Conservation (phyloP, 2,113 vertebrate species). For the Hypomesus transpacificus region DNA sequence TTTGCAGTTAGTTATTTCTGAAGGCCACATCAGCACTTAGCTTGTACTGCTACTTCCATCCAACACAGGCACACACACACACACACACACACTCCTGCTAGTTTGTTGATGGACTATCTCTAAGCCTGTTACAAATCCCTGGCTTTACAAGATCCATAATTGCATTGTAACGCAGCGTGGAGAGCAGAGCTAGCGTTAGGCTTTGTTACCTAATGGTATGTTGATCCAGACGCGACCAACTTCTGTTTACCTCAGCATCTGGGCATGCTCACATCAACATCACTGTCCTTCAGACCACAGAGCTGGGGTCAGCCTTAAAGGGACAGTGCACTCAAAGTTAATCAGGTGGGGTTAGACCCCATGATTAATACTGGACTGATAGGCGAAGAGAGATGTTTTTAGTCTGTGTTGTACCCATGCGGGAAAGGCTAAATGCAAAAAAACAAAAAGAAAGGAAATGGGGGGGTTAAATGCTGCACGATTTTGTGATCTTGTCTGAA, state of each 20-base stretch:
- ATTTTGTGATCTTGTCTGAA: too few relatives aligned
- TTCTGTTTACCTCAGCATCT: background rate
- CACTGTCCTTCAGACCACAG: background rate
- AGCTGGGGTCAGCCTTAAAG: background rate
- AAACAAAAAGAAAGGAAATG: too few relatives aligned
- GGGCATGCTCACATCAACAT: background rate
- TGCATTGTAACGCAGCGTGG: slow-evolving; percentile 23
- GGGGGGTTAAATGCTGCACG: too few relatives aligned
- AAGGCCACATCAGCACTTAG: slow-evolving; percentile 24
- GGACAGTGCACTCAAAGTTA: background rate
- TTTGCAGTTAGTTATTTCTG: background rate
- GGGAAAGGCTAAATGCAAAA: too few relatives aligned
- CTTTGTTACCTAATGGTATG: background rate
- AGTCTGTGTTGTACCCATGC: too few relatives aligned
- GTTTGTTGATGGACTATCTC: background rate
- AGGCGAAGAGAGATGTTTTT: too few relatives aligned
- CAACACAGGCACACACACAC: background rate
- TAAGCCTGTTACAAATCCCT: slow-evolving; percentile 28
- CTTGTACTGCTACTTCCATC: slow-evolving; percentile 34
- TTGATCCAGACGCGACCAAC: background rate
- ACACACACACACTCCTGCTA: slow-evolving; percentile 29
- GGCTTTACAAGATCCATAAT: slow-evolving; percentile 53
- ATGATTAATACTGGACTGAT: too few relatives aligned
- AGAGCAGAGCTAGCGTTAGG: background rate
- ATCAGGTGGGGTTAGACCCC: too few relatives aligned